These are phyloP conservation scores for Scleropages formosus DNA, from an alignment of 2,797 vertebrate species.

Conservation along the genomic window DNA sequence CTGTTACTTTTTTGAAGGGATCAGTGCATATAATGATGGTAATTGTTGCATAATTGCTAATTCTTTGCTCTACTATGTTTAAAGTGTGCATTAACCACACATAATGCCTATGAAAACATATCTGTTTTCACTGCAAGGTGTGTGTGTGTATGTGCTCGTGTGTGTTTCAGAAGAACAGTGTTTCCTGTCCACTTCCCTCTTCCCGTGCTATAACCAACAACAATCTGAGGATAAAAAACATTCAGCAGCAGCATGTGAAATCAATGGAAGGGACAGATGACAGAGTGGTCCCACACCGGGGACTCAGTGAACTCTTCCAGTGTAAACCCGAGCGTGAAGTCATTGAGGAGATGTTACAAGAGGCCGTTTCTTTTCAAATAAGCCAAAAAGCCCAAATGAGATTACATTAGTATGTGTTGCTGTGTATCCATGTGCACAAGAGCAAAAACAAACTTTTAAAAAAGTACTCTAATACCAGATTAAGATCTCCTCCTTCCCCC, in stretches of 20 bases:
- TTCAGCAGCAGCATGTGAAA: background rate
- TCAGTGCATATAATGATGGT: constrained; percentile 75
- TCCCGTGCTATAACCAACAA: background rate
- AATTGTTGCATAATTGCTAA: constrained; percentile 78
- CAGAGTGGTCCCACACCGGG: background rate
- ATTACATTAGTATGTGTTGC: background rate
- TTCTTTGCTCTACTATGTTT: constrained; percentile 76
- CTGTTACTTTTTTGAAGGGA: constrained; percentile 79
- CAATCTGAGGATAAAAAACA: background rate
- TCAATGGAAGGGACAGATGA: background rate
- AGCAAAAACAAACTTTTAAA: background rate
- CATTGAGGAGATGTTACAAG: background rate
- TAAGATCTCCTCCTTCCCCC: constrained; percentile 17
- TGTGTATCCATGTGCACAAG: background rate
- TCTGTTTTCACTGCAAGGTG: constrained; percentile 58
- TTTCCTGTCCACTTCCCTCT: background rate
- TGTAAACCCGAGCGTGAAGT: background rate
- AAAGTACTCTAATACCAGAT: constrained; percentile 39
- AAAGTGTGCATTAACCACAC: constrained; percentile 69
- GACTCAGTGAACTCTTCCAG: background rate
- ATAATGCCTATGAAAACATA: constrained; percentile 77
- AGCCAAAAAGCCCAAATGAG: background rate
- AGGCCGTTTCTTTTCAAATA: no score
- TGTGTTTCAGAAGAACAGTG: background rate
- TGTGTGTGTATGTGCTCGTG: background rate